These are phyloP conservation scores for Poeciliopsis turneri DNA, from an alignment of 2,797 vertebrate genomes.

Conservation along the genomic window DNA sequence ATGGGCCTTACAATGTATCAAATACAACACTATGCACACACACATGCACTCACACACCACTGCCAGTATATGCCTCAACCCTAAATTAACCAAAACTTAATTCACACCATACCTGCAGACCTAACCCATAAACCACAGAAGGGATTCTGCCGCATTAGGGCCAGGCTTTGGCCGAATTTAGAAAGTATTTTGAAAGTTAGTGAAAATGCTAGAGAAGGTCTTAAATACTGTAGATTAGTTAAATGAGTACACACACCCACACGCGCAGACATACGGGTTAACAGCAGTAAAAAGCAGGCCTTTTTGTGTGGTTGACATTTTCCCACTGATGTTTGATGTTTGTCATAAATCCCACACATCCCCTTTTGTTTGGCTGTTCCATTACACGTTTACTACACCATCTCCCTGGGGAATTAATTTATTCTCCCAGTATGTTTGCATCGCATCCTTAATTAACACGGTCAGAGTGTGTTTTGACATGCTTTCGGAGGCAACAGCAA, in stretches of 20 bases:
- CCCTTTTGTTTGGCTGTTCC: conserved; percentile 64
- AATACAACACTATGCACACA: too few species aligned
- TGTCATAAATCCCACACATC: conserved; percentile 35
- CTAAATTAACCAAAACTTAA: background rate
- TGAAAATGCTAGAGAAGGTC: background rate
- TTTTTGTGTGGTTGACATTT: conserved; percentile 64
- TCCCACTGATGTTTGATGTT: conserved; percentile 66
- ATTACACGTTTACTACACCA: conserved; percentile 36
- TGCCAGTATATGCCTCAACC: background rate
- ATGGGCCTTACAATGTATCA: too few species aligned
- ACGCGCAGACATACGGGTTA: conserved; percentile 14
- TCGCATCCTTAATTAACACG: conserved; percentile 62
- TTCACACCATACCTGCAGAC: background rate
- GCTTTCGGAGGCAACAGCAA: conserved; percentile 35
- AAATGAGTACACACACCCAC: background rate
- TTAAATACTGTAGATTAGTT: background rate
- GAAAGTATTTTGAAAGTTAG: background rate
- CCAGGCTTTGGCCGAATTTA: background rate
- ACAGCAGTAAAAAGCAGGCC: conserved; percentile 31
- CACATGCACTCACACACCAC: too few species aligned
- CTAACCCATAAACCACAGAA: background rate
- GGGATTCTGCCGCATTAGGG: background rate
- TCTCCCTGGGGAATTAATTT: conserved; percentile 62
- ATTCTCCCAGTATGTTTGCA: conserved; percentile 57
- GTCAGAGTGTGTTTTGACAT: conserved; percentile 56